These are phyloP conservation scores for Rhabdophis nuchalis DNA, from an alignment of 2,797 vertebrate species.

Conservation along the genomic window DNA sequence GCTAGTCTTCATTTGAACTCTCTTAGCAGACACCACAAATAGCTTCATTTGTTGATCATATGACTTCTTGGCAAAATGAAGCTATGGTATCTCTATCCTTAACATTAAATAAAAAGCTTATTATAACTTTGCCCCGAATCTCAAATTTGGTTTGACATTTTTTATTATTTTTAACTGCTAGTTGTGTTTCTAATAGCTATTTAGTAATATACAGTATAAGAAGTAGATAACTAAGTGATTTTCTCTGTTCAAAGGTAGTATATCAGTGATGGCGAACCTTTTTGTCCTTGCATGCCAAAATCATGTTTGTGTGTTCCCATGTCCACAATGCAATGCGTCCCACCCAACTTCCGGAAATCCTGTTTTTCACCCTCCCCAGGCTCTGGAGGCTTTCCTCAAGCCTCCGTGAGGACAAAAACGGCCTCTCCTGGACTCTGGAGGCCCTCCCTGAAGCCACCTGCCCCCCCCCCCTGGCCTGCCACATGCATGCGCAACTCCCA, in stretches of 20 bases:
- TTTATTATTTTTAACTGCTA: neutral
- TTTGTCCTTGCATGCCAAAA: no score
- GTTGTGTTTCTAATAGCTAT: neutral
- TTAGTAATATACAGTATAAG: neutral
- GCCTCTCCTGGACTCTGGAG: no score
- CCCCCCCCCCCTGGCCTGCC: no score
- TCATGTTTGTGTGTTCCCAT: no score
- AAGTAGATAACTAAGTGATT: neutral
- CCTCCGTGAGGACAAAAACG: no score
- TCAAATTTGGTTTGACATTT: neutral
- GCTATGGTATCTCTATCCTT: neutral
- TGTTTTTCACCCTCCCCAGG: no score
- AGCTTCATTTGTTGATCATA: constrained; percentile 29
- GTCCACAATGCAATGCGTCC: no score
- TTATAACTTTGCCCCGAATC: neutral
- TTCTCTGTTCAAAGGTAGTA: neutral
- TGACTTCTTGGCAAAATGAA: neutral
- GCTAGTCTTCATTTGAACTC: neutral
- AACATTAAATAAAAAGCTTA: neutral
- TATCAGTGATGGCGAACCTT: neutral
- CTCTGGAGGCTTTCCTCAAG: no score
- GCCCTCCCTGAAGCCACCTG: no score
- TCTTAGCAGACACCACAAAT: constrained; percentile 18
- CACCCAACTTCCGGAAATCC: no score
- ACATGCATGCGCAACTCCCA: no score